Conservation (phyloP, 2,113 vertebrate genomes). For the Chaetorhynchus papuensis region DNA sequence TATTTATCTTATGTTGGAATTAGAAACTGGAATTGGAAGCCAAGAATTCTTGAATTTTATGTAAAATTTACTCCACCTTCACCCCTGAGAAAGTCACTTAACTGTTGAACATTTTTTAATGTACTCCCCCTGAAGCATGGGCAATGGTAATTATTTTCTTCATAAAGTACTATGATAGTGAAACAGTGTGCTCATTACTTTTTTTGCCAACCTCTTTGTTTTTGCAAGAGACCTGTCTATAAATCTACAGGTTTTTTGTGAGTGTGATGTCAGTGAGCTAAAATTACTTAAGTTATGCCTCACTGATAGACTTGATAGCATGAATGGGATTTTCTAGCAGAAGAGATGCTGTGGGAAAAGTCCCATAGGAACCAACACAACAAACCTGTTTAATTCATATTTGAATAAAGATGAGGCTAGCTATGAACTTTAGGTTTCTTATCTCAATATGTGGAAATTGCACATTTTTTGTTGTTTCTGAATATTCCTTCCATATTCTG, state of each 20-base stretch:
- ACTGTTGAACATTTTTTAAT: not conserved
- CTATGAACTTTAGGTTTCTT: not conserved
- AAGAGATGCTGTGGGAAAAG: not conserved
- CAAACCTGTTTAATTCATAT: not conserved
- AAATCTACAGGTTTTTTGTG: not conserved
- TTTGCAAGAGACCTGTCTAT: not conserved
- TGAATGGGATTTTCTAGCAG: not conserved
- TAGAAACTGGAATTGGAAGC: not conserved
- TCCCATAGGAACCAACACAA: not conserved
- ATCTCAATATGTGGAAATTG: not conserved
- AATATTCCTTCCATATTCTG: not conserved
- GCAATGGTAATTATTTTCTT: not conserved
- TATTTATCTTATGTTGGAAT: not conserved
- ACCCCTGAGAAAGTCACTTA: not conserved
- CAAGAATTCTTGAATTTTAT: not conserved
- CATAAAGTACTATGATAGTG: not conserved
- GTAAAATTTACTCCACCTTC: not conserved
- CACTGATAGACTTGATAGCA: not conserved
- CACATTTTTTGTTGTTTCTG: not conserved
- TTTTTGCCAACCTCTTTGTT: not conserved
- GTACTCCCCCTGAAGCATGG: not conserved
- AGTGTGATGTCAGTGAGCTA: not conserved
- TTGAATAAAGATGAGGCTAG: not conserved
- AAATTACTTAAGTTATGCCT: not conserved
- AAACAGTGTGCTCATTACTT: not conserved